Percentiles rank a stretch among this genome's conserved stretches.
These are phyloP conservation scores for Caenorhabditis imperialis DNA, from an alignment of 2,888 invertebrate genomes.

Conservation along the genomic window DNA sequence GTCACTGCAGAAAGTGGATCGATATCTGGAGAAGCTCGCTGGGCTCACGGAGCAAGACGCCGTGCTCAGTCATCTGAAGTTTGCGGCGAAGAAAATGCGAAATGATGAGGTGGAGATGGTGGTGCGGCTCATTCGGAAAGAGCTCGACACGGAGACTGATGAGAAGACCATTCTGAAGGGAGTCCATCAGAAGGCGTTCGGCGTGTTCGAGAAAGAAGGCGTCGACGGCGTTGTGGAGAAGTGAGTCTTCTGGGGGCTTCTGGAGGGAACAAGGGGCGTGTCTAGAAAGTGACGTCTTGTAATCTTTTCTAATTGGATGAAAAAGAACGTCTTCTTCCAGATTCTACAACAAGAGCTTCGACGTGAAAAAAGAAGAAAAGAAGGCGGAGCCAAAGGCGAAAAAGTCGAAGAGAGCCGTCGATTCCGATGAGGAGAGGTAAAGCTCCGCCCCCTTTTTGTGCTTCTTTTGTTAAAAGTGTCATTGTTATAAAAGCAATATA, in stretches of 20 bases:
- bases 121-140: constrained; percentile 90
- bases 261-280: constrained; percentile 39
- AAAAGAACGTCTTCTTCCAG: constrained; percentile 9
- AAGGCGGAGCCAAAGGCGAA: constrained; percentile 16
- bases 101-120: constrained; percentile 88
- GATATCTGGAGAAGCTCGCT: constrained; percentile 85
- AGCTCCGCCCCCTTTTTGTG: constrained; percentile 2
- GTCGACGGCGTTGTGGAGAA: constrained; percentile 54
- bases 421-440: constrained; percentile 49
- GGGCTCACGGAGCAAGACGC: constrained; percentile 89
- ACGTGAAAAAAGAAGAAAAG: constrained; percentile 77
- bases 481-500: too few relatives aligned
- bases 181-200: constrained; percentile 89
- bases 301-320: not conserved
- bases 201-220: constrained; percentile 82
- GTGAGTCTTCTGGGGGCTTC: constrained; percentile 12
- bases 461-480: not conserved
- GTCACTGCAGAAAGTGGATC: constrained; percentile 80
- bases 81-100: constrained; percentile 86
- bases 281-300: not conserved
- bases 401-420: constrained; percentile 20
- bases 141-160: constrained; percentile 87
- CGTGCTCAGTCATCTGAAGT: constrained; percentile 86
- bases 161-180: constrained; percentile 87
- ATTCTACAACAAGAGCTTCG: constrained; percentile 68